Evolutionary conservation across 2,113 vertebrate genomes (phyloP), one percentile per base, ranked within the genome.

Genomic region (Diadophis punctatus): DNA sequence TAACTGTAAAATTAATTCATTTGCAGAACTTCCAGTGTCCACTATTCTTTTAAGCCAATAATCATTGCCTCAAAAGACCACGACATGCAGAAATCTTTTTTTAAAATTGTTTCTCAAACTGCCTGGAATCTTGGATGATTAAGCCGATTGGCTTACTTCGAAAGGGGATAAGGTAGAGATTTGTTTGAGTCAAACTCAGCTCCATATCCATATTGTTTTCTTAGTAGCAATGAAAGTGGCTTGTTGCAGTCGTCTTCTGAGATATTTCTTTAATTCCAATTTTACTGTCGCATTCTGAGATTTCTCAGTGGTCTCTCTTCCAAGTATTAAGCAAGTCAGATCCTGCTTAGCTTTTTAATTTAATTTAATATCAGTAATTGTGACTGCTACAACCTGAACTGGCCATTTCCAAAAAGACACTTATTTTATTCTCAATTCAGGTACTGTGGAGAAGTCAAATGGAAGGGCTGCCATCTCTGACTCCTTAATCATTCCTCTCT

Each of bases 401-500:
- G 34, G 74, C 74, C 74, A 80, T 43, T 80, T 74, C 39, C 89
- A 92, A 46, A 60, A 91, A 49, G 86, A 46, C 34, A 84, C 48
- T 10, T 0, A 39, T n/a, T 92, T 91, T 95, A 91, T 92, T 93
- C 87, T 34, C 87, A 93, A 27, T 51, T 87, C 43, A 93, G 68
- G 30, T 90, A 48, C 52, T 74, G 52, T 49, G 84, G 94, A 52
- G 48, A 91, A 86, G 34, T 94, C 93, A 91, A 94, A 95, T 58
- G 93, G 95, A 96, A 90, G 94, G 49, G 93, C 96, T 95, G 95
- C 49, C 95, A 53, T 95, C 95, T 95, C 91, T 55, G 92, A 93
- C 93, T 87, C 88, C 43, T 3, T n/a, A 58, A 93, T 27, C 52
- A 27, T 80, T 80, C 56, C 90, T 63, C 68, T 80, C 86, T 94